Evolutionary conservation across 2,113 vertebrate species (phyloP).

Genomic region (Craseonycteris thonglongyai): DNA sequence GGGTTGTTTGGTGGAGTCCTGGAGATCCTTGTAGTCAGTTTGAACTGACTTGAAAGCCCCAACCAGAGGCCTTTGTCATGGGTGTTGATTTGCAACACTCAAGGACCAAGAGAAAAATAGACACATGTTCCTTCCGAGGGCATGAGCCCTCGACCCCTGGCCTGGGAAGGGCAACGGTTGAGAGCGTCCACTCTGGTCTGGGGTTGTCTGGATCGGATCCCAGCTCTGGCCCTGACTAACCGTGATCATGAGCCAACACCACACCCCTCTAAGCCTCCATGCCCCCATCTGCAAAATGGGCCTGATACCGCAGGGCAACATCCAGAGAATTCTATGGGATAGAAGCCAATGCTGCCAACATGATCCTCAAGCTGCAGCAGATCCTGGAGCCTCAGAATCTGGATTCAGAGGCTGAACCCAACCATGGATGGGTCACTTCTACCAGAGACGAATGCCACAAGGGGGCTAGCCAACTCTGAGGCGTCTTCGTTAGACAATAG

Average conservation of each 20-base stretch:
- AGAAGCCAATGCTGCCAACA: not conserved
- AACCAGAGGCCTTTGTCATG: not conserved
- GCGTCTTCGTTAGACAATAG: not conserved
- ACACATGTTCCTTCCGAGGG: not conserved
- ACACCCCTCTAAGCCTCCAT: not conserved
- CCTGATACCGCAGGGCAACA: no score
- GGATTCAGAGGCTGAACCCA: not conserved
- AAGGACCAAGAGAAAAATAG: not conserved
- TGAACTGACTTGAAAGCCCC: not conserved
- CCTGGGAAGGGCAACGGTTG: not conserved
- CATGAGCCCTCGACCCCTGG: not conserved
- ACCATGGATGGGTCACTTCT: not conserved
- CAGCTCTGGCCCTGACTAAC: not conserved
- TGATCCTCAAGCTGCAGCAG: no score
- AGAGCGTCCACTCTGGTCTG: not conserved
- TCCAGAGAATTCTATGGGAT: not conserved
- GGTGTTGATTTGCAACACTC: constrained; percentile 8
- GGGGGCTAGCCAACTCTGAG: not conserved
- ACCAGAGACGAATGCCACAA: not conserved
- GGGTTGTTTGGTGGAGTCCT: not conserved
- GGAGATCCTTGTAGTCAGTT: not conserved
- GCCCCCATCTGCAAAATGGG: not conserved
- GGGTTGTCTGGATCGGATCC: not conserved
- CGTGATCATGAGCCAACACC: not conserved
- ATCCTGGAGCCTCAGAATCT: not conserved